Evolutionary conservation across 2,888 invertebrate genomes (phyloP).

Genomic region (Boloria selene): DNA sequence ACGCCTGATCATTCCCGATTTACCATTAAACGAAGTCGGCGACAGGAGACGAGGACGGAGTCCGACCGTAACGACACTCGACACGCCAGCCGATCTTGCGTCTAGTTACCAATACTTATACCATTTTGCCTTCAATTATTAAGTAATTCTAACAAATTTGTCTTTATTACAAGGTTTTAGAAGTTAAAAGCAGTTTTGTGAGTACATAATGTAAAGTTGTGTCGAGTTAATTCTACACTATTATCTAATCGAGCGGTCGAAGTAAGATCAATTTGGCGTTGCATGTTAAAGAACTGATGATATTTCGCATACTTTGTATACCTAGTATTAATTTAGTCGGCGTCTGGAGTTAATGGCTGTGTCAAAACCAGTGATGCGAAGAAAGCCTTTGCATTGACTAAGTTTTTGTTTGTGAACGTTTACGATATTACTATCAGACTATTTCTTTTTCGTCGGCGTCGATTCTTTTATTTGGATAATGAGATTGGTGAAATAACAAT

Average conservation of each 20-base stretch:
- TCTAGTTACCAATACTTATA: conserved; percentile 47
- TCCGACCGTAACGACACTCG: conserved; percentile 67
- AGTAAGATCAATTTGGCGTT: conserved; percentile 38
- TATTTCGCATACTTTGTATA: conserved; percentile 12
- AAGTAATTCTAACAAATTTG: conserved; percentile 4
- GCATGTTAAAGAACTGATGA: conserved; percentile 12
- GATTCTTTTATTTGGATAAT: too few species aligned
- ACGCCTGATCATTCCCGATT: conserved; percentile 15
- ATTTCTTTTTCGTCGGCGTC: conserved; percentile 4
- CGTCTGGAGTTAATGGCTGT: conserved; percentile 41
- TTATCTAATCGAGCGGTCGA: conserved; percentile 51
- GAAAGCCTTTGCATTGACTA: conserved; percentile 22
- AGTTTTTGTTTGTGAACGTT: conserved; percentile 21
- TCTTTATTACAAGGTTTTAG: conserved; percentile 16
- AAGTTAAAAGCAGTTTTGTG: not conserved
- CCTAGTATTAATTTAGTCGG: conserved; percentile 2
- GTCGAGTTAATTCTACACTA: conserved; percentile 50
- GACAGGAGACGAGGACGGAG: conserved; percentile 41
- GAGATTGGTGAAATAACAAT: too few species aligned
- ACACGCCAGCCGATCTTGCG: conserved; percentile 61
- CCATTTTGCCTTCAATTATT: conserved; percentile 28
- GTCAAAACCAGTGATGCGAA: conserved; percentile 25
- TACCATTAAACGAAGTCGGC: conserved; percentile 21
- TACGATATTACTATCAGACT: conserved; percentile 8
- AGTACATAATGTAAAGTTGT: not conserved